Conservation (phyloP, 2,797 vertebrate species). For the Anolis apletophallus region DNA sequence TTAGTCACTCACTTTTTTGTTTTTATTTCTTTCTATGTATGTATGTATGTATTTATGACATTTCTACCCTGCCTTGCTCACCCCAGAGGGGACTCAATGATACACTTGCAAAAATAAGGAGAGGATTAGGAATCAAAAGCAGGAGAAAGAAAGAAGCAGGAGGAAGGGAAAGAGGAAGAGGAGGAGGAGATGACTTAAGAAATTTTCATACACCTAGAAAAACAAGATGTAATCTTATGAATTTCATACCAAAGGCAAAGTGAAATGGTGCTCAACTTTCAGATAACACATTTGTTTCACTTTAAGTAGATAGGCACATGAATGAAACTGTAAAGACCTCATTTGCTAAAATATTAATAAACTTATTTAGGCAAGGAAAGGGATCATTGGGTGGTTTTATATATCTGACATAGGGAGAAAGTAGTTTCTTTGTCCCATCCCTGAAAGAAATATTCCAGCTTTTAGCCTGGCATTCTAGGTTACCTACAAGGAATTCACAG, state of each 20-base stretch:
- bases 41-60: no score
- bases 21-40: neutral
- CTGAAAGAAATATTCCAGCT: constrained; percentile 57
- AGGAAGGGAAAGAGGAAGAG: no score
- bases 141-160: no score
- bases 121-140: no score
- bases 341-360: constrained; percentile 76
- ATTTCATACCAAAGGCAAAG: constrained; percentile 52
- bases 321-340: constrained; percentile 65
- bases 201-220: constrained; percentile 50
- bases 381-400: constrained; percentile 68
- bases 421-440: constrained; percentile 60
- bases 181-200: constrained; percentile 37
- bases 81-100: neutral
- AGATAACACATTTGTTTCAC: constrained; percentile 59
- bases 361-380: constrained; percentile 57
- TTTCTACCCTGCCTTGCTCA: no score
- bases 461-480: constrained; percentile 70
- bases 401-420: constrained; percentile 63
- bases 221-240: constrained; percentile 59
- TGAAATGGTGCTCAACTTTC: constrained; percentile 56
- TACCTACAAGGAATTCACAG: constrained; percentile 74
- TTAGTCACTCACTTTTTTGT: neutral
- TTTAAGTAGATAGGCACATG: constrained; percentile 60
- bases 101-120: neutral